Percentiles rank a stretch among this genome's conserved stretches.
Conservation (phyloP, 2,888 invertebrate species). For the Panzeria rudis region DNA sequence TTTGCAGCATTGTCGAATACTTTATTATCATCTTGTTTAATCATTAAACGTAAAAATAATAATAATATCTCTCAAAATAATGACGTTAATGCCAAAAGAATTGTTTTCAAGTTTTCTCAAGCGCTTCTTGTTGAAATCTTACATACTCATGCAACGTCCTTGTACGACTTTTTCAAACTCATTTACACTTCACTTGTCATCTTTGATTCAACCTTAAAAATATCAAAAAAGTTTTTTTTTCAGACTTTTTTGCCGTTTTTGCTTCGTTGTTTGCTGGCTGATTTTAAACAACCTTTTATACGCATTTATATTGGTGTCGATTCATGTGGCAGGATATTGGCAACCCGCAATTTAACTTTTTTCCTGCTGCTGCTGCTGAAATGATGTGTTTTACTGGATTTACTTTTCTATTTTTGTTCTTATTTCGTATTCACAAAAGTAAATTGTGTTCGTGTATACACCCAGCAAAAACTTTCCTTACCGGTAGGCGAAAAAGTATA, state of each 20-base stretch:
- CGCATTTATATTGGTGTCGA: conserved; percentile 47
- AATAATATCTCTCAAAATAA: neutral
- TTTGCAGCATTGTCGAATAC: too few relatives aligned
- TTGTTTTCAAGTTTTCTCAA: conserved; percentile 26
- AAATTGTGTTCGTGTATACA: too few relatives aligned
- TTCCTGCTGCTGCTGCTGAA: conserved; percentile 5
- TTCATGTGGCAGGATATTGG: conserved; percentile 59
- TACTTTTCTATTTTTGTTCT: conserved; percentile 5
- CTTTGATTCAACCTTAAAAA: conserved; percentile 42
- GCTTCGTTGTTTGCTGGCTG: conserved; percentile 5
- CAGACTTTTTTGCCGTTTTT: neutral
- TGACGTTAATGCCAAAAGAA: conserved; percentile 11
- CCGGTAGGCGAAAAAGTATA: too few relatives aligned
- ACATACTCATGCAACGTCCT: conserved; percentile 5
- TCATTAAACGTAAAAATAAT: neutral
- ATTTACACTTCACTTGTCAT: conserved; percentile 40
- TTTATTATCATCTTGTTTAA: neutral
- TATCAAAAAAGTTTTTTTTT: conserved; percentile 5
- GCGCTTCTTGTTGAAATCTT: neutral
- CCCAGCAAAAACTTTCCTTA: too few relatives aligned
- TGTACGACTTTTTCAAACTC: conserved; percentile 14
- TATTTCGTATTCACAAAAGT: conserved; percentile 20
- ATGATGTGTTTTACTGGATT: conserved; percentile 3
- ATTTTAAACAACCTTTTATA: conserved; percentile 43
- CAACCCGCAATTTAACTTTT: conserved; percentile 53